Evolutionary conservation across 2,113 vertebrate genomes (phyloP).

Genomic region (Epinephelus fuscoguttatus): DNA sequence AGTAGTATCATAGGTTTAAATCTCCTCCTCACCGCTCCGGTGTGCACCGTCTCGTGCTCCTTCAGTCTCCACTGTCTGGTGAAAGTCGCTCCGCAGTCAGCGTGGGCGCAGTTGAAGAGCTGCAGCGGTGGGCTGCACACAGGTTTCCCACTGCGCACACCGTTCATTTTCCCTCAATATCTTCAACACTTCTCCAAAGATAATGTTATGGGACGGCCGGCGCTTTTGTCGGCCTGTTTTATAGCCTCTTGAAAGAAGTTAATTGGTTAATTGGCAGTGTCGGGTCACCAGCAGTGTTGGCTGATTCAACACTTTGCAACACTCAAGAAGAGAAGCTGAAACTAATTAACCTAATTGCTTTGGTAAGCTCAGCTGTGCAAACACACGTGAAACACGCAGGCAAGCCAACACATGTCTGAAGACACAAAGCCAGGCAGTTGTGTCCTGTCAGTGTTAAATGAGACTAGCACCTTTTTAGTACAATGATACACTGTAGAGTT

Average conservation of each 20-base stretch:
- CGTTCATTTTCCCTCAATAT: conserved; percentile 56
- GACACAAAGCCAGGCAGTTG: not conserved
- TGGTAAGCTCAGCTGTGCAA: not conserved
- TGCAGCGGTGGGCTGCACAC: conserved; percentile 1
- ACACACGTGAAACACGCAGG: not conserved
- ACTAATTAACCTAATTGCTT: conserved; percentile 37
- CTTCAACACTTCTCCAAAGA: not conserved
- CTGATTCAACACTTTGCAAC: not conserved
- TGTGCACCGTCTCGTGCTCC: conserved; percentile 81
- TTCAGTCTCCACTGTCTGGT: conserved; percentile 73
- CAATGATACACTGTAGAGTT: not conserved
- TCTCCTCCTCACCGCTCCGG: conserved; percentile 72
- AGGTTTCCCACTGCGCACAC: not conserved
- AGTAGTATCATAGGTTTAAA: too few species aligned
- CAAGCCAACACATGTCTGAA: not conserved
- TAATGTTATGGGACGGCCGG: not conserved
- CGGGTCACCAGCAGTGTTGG: not conserved
- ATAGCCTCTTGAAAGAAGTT: conserved; percentile 25
- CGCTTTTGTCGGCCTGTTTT: conserved; percentile 11
- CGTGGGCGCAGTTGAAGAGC: conserved; percentile 71
- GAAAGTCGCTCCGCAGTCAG: conserved; percentile 79
- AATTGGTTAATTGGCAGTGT: conserved; percentile 52
- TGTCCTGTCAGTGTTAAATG: not conserved
- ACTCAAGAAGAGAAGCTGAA: conserved; percentile 24
- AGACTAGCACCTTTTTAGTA: not conserved